Percentiles rank a stretch among this genome's conserved stretches.
Evolutionary conservation across 2,888 invertebrate genomes (phyloP).

Genomic region (Adelognathus sp.): DNA sequence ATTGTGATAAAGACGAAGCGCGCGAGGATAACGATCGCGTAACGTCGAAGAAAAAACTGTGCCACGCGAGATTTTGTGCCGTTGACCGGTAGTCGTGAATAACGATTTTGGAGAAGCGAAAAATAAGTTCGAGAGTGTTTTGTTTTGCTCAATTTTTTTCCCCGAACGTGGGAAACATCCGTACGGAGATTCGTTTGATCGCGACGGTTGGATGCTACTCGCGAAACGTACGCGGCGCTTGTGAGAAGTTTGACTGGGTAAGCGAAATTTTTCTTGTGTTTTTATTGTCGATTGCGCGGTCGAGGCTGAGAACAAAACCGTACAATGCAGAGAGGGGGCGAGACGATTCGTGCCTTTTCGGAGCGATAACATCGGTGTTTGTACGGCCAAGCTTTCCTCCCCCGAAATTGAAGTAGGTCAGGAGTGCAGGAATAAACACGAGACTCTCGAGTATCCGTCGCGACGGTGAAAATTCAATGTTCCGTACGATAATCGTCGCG

Average conservation of each 20-base stretch:
- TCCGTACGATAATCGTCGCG: neutral
- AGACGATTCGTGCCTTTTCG: neutral
- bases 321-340: neutral
- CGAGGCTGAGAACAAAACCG: neutral
- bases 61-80: neutral
- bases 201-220: slow-evolving; percentile 59
- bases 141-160: neutral
- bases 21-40: neutral
- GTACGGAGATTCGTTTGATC: slow-evolving; percentile 51
- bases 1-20: neutral
- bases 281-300: neutral
- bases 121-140: slow-evolving; percentile 41
- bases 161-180: slow-evolving; percentile 40
- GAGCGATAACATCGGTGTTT: neutral
- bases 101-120: neutral
- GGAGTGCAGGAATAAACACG: slow-evolving; percentile 46
- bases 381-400: neutral
- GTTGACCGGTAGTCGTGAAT: neutral
- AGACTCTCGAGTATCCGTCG: slow-evolving; percentile 5
- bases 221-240: slow-evolving; percentile 38
- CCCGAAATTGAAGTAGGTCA: slow-evolving; percentile 42
- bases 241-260: slow-evolving; percentile 58
- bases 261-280: slow-evolving; percentile 20
- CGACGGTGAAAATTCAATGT: neutral
- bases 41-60: neutral